Evolutionary conservation across 2,797 vertebrate genomes (phyloP).

Genomic region (Erpetoichthys calabaricus): DNA sequence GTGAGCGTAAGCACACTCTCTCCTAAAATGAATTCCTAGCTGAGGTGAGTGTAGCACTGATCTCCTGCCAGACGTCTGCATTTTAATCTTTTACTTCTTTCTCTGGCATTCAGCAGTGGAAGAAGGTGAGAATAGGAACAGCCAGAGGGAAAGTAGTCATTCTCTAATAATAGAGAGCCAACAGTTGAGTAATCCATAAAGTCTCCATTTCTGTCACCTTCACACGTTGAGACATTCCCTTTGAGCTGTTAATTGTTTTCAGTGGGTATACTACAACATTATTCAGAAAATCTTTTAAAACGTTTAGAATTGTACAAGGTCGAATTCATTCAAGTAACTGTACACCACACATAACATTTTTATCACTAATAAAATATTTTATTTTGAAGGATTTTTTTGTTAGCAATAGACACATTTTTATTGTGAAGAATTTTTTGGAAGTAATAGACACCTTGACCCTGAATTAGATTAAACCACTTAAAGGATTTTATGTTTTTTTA

Average conservation of each 20-base stretch:
- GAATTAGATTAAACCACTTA: too few relatives aligned
- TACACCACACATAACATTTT: too few relatives aligned
- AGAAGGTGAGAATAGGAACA: slow-evolving; percentile 25
- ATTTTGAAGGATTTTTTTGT: too few relatives aligned
- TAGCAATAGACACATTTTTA: too few relatives aligned
- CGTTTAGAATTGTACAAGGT: too few relatives aligned
- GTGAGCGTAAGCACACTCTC: not conserved
- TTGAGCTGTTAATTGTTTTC: slow-evolving; percentile 31
- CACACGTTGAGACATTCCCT: slow-evolving; percentile 18
- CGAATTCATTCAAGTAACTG: too few relatives aligned
- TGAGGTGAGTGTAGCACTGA: not conserved
- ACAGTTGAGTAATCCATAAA: slow-evolving; percentile 12
- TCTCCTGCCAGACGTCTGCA: slow-evolving; percentile 2
- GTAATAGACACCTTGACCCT: too few relatives aligned
- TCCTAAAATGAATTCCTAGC: slow-evolving; percentile 1
- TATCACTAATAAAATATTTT: too few relatives aligned
- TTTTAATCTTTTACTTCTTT: slow-evolving; percentile 6
- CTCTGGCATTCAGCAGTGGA: slow-evolving; percentile 14
- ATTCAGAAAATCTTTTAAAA: too few relatives aligned
- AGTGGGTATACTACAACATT: too few relatives aligned
- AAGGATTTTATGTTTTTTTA: too few relatives aligned
- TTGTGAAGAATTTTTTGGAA: too few relatives aligned
- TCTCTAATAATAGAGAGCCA: slow-evolving; percentile 21
- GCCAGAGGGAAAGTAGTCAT: slow-evolving; percentile 19
- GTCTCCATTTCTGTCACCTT: slow-evolving; percentile 20